phyloP scores from a whole-genome alignment of 2,888 invertebrate species.

The Belgica antarctica region DNA sequence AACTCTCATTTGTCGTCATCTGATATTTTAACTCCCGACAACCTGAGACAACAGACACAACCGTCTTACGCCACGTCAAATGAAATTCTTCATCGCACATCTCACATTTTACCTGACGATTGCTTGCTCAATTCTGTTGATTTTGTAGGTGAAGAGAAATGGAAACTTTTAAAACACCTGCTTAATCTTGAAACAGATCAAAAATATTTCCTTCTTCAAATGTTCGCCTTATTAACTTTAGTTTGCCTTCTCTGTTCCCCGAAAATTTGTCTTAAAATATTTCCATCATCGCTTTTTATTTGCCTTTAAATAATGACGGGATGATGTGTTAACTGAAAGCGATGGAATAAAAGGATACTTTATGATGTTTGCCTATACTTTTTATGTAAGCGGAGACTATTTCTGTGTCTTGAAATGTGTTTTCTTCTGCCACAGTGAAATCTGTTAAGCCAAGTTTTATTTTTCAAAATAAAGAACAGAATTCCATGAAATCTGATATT shows the following conservation, averaged over 20 bases:
- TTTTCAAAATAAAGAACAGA: background rate
- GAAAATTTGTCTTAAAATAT: constrained; percentile 33
- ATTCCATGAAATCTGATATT: background rate
- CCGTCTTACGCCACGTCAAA: background rate
- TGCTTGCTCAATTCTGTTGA: background rate
- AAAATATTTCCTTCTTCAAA: constrained; percentile 11
- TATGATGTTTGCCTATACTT: constrained; percentile 8
- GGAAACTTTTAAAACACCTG: constrained; percentile 32
- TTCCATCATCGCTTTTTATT: constrained; percentile 21
- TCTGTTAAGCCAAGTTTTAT: background rate
- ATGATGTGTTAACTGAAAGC: constrained; percentile 25
- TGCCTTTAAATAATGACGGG: constrained; percentile 17
- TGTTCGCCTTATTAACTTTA: constrained; percentile 23
- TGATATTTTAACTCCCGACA: constrained; percentile 16
- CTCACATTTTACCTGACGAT: constrained; percentile 10
- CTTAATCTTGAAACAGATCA: constrained; percentile 31
- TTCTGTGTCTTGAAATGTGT: background rate
- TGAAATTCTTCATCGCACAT: constrained; percentile 16
- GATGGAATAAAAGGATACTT: constrained; percentile 4
- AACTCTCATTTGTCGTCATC: constrained; percentile 9
- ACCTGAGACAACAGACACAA: background rate
- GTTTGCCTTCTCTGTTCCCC: constrained; percentile 39
- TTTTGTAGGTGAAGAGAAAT: no score
- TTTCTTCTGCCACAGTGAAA: background rate
- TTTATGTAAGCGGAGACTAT: constrained; percentile 15